Evolutionary conservation across 2,888 invertebrate species (phyloP).

Genomic region (Esperia sulphurella): DNA sequence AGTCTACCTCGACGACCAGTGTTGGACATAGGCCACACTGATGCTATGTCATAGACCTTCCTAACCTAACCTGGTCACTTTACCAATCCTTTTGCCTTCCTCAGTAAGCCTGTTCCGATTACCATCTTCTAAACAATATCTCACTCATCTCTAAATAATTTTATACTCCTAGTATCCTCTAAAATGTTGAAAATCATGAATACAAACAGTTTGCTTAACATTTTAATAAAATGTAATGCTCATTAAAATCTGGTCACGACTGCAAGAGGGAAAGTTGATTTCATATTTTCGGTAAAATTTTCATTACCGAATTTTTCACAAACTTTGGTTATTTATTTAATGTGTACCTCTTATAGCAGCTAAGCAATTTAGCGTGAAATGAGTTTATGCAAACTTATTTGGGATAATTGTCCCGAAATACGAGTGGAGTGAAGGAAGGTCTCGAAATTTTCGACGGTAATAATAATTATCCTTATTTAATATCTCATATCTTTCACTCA

Average conservation of each 20-base stretch:
- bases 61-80: too few species aligned
- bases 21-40: too few species aligned
- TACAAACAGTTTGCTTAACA: not conserved
- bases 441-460: slow-evolving; percentile 24
- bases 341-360: slow-evolving; percentile 28
- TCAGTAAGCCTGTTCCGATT: too few species aligned
- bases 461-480: slow-evolving; percentile 20
- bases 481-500: slow-evolving; percentile 9
- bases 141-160: too few species aligned
- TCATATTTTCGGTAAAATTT: not conserved
- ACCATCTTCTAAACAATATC: too few species aligned
- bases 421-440: slow-evolving; percentile 22
- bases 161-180: too few species aligned
- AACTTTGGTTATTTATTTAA: slow-evolving; percentile 46
- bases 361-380: slow-evolving; percentile 40
- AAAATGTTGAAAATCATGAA: too few species aligned
- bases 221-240: not conserved
- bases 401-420: slow-evolving; percentile 43
- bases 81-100: too few species aligned
- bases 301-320: slow-evolving; percentile 20
- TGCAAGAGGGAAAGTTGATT: not conserved
- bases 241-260: not conserved
- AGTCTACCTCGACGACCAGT: too few species aligned
- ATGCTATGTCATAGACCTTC: too few species aligned
- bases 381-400: slow-evolving; percentile 45